Evolutionary conservation across 2,113 vertebrate species (phyloP).

Genomic region (Copsychus sechellarum): DNA sequence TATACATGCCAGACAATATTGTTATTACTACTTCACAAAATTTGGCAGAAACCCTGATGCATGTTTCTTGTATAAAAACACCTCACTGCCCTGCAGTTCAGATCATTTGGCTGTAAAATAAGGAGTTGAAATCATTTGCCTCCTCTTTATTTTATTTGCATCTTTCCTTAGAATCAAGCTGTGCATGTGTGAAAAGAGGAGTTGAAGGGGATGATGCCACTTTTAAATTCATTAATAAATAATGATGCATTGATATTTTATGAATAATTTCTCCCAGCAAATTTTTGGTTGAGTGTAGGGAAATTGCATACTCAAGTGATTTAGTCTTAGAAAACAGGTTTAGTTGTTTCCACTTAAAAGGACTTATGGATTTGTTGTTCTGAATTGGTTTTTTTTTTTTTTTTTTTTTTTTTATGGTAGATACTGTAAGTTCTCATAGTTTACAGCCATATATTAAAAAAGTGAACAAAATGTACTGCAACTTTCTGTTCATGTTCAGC

Average conservation of each 20-base stretch:
- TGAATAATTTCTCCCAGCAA: neutral
- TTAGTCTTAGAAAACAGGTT: neutral
- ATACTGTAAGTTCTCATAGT: neutral
- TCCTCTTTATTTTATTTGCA: neutral
- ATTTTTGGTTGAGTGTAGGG: neutral
- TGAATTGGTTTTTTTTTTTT: no score
- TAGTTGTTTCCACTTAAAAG: neutral
- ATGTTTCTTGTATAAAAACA: neutral
- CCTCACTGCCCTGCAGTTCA: neutral
- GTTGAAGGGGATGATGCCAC: neutral
- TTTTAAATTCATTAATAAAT: constrained; percentile 21
- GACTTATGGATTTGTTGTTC: neutral
- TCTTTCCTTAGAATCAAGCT: neutral
- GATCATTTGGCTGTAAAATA: neutral
- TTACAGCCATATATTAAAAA: neutral
- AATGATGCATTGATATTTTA: neutral
- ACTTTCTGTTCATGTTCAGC: neutral
- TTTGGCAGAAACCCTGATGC: neutral
- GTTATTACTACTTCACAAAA: neutral
- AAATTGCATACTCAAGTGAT: neutral
- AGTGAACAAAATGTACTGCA: neutral
- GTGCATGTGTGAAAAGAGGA: neutral
- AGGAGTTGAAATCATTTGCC: neutral
- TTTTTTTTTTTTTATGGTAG: neutral
- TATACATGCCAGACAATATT: neutral